Evolutionary conservation across 2,888 invertebrate genomes (phyloP).

Genomic region (Cryptocephalus moraei): DNA sequence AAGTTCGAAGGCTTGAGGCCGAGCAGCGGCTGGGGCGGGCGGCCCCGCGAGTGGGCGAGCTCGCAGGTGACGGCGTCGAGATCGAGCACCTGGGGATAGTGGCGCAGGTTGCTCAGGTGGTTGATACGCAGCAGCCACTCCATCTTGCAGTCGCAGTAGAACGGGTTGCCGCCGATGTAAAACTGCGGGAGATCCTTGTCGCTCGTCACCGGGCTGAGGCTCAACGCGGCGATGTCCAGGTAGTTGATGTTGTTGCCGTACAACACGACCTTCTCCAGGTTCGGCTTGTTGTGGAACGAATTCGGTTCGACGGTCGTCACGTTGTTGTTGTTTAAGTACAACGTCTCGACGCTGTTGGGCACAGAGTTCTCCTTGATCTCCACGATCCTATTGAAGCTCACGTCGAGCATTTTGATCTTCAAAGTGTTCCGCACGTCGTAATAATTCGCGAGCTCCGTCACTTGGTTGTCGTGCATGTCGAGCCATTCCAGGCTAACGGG

Average conservation of each 20-base stretch:
- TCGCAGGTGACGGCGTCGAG: constrained; percentile 68
- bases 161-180: constrained; percentile 72
- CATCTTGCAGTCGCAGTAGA: constrained; percentile 79
- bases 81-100: constrained; percentile 72
- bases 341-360: constrained; percentile 62
- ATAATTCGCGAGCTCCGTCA: constrained; percentile 64
- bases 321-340: constrained; percentile 64
- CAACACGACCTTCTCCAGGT: constrained; percentile 65
- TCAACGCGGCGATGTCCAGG: constrained; percentile 61
- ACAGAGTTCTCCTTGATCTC: constrained; percentile 59
- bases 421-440: constrained; percentile 55
- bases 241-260: constrained; percentile 64
- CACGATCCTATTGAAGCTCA: constrained; percentile 60
- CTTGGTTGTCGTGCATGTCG: constrained; percentile 71
- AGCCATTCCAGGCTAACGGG: constrained; percentile 68
- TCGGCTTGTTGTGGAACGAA: constrained; percentile 59
- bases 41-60: constrained; percentile 54
- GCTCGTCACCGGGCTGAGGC: constrained; percentile 53
- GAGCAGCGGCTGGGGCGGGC: constrained; percentile 53
- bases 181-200: constrained; percentile 66
- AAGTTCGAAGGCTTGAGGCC: constrained; percentile 66
- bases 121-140: constrained; percentile 77
- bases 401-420: constrained; percentile 66
- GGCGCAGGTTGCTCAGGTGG: constrained; percentile 59
- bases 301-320: constrained; percentile 60